A percentile compares a stretch with the other conserved stretches of the same genome.
Evolutionary conservation across 2,113 vertebrate species (phyloP).

Genomic region (Eira barbara): DNA sequence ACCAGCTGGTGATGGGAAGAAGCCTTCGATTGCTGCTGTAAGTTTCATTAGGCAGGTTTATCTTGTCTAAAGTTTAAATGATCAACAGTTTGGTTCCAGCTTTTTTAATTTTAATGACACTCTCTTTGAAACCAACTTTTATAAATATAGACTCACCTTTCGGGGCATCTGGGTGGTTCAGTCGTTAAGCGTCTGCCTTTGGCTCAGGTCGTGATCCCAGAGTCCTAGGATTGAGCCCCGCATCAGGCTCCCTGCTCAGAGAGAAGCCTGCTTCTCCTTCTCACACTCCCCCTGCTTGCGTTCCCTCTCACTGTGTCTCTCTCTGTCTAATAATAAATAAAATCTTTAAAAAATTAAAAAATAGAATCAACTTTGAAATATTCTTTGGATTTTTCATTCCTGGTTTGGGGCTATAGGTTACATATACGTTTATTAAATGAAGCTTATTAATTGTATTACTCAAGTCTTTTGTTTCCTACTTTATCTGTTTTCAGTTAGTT

Average conservation of each 20-base stretch:
- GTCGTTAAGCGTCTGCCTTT: no score
- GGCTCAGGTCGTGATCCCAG: no score
- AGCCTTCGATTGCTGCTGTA: conserved; percentile 98
- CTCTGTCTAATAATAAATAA: no score
- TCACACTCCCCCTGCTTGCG: no score
- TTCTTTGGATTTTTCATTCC: conserved; percentile 27
- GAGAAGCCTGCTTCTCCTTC: no score
- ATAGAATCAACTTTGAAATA: not conserved
- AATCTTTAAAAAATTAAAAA: no score
- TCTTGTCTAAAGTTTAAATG: not conserved
- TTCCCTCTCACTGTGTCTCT: no score
- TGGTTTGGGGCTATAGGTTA: not conserved
- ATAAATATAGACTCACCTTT: not conserved
- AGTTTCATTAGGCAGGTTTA: conserved; percentile 73
- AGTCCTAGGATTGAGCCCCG: no score
- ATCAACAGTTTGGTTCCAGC: not conserved
- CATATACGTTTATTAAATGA: conserved; percentile 5
- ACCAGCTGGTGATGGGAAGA: conserved; percentile 98
- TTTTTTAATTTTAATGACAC: conserved; percentile 25
- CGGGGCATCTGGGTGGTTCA: no score
- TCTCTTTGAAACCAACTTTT: conserved; percentile 30
- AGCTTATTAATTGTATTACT: conserved; percentile 44
- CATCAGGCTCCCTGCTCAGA: no score
- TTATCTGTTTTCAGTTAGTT: conserved; percentile 21
- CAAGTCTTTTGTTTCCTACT: not conserved